These are phyloP conservation scores for Saguinus oedipus DNA, from an alignment of 2,797 vertebrate species.

Conservation along the genomic window DNA sequence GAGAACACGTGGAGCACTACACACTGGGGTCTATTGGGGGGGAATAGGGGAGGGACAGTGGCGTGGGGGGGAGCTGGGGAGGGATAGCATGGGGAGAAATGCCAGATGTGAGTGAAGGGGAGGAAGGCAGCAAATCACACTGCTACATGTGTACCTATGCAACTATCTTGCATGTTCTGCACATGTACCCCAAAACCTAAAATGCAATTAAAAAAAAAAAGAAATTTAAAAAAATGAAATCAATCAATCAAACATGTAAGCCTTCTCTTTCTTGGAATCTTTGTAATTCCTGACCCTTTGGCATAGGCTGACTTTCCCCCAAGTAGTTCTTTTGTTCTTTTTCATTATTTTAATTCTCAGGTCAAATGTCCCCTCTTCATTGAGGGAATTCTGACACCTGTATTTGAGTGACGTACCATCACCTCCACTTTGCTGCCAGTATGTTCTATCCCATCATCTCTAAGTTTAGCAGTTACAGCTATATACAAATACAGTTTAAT, in stretches of 20 bases:
- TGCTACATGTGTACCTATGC: too few relatives aligned
- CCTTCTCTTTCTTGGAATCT: background rate
- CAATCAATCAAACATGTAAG: background rate
- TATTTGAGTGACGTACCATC: rapidly evolving
- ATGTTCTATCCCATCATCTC: background rate
- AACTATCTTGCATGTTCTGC: too few relatives aligned
- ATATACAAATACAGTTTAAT: background rate
- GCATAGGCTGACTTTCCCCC: rapidly evolving
- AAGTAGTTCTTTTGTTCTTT: background rate
- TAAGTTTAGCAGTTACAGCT: background rate
- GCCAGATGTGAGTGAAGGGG: too few relatives aligned
- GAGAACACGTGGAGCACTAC: too few relatives aligned
- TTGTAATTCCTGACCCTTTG: background rate
- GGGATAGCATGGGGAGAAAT: too few relatives aligned
- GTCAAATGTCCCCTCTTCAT: background rate
- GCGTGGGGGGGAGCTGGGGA: too few relatives aligned
- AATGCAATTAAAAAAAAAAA: too few relatives aligned
- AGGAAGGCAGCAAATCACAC: too few relatives aligned
- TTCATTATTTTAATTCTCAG: background rate
- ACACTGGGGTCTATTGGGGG: too few relatives aligned
- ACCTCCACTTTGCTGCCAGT: background rate
- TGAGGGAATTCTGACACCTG: background rate
- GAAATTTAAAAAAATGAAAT: background rate
- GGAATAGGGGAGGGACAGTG: too few relatives aligned
- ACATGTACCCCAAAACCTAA: too few relatives aligned